Base-by-base conservation (phyloP, 1,140 invertebrate genomes). In the Aphidius gifuensis region DNA sequence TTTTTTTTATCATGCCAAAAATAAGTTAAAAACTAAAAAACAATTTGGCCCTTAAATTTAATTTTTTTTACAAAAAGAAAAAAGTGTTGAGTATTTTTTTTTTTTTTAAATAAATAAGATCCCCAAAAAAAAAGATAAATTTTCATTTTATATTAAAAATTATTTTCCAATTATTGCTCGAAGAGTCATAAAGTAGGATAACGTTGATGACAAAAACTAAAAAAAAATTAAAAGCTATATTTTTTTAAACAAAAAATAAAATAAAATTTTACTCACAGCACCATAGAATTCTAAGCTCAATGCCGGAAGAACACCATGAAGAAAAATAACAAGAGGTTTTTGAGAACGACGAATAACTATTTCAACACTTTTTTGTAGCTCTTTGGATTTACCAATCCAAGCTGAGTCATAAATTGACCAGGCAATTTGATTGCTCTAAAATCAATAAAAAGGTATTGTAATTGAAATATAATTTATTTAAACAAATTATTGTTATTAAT, bases 101-200 rank as follows among this genome's bases (percentile, higher is more conserved):
- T n/a, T 32, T 32, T 32, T 32, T 32, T 32, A 32, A 32, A 32
- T 32, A 32, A 32, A 32, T 1, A 32, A 32, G 23, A 1, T 3
- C 2, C 2, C 23, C 23, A 32, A 32, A 32, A 32, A 3, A 32
- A 3, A 32, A 32, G 2, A 32, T 32, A 32, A 32, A 32, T 32
- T 32, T 32, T 32, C 4, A 32, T 3, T 32, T 32, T 32, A 32
- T 32, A 32, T 32, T 32, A 32, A 0, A 16, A 32, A 32, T 53
- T 59, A 64, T 47, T 53, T 64, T 21, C 54, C 43, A 7, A 60
- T 40, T 49, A 60, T 46, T 44, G 58, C 64, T n/a, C 45, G 51
- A 6, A 68, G 11, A 2, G 64, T 61, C 54, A 58, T 68, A 32
- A 68, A 60, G 43, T 65, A 63, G 1, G 66, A 68, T 9, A 68